Conservation (phyloP, 2,888 invertebrate genomes). For the Microplitis manilae region DNA sequence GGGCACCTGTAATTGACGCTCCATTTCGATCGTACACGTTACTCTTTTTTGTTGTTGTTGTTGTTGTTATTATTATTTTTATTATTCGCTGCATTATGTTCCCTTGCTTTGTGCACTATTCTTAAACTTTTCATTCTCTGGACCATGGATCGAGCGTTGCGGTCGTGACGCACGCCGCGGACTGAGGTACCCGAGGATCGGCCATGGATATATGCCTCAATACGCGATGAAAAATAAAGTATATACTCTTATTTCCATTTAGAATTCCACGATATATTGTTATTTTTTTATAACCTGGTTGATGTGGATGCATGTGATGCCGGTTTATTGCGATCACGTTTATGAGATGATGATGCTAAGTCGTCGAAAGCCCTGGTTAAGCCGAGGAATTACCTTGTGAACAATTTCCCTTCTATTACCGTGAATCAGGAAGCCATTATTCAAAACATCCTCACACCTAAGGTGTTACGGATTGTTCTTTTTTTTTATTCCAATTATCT, state of each 20-base stretch:
- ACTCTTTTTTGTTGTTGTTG: slow-evolving; percentile 13
- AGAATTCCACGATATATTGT: slow-evolving; percentile 34
- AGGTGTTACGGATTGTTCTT: slow-evolving; percentile 29
- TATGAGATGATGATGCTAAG: slow-evolving; percentile 9
- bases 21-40: slow-evolving; percentile 21
- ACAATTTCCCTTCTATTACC: slow-evolving; percentile 43
- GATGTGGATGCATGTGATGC: not conserved
- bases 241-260: slow-evolving; percentile 32
- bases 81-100: not conserved
- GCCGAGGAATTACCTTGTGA: slow-evolving; percentile 39
- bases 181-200: not conserved
- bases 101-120: not conserved
- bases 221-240: slow-evolving; percentile 8
- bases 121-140: not conserved
- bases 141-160: not conserved
- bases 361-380: slow-evolving; percentile 46
- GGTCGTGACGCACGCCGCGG: not conserved
- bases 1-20: slow-evolving; percentile 58
- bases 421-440: slow-evolving; percentile 45
- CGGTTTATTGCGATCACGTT: not conserved
- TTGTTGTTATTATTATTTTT: not conserved
- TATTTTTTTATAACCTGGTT: slow-evolving; percentile 14
- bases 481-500: slow-evolving; percentile 5
- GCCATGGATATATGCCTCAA: not conserved
- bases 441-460: slow-evolving; percentile 35